Evolutionary conservation across 1,140 invertebrate genomes (phyloP).

Genomic region (Yoshiicerus persimilis): DNA sequence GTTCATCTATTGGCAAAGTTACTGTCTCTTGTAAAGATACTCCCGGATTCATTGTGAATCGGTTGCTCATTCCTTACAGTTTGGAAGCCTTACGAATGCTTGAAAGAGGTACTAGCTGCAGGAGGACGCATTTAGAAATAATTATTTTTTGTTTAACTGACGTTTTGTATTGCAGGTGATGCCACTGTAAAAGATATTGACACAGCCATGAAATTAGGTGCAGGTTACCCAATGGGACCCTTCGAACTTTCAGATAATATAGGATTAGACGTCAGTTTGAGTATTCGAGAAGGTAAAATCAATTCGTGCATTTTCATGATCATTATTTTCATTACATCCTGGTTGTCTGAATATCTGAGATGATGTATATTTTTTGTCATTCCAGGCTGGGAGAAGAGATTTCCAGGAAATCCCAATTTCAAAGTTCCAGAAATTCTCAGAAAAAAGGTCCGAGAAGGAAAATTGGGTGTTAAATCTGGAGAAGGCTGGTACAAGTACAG

Average conservation of each 20-base stretch:
- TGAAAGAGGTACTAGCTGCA: constrained; percentile 61
- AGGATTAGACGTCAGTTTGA: constrained; percentile 63
- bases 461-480: constrained; percentile 78
- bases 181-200: constrained; percentile 74
- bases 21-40: constrained; percentile 56
- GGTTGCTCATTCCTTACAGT: constrained; percentile 65
- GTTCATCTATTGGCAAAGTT: constrained; percentile 60
- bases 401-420: constrained; percentile 74
- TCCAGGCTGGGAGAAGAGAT: constrained; percentile 74
- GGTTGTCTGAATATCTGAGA: no score
- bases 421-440: constrained; percentile 66
- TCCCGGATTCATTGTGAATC: constrained; percentile 65
- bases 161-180: constrained; percentile 58
- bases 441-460: constrained; percentile 75
- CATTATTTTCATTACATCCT: no score
- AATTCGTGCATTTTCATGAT: not conserved
- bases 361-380: constrained; percentile 24
- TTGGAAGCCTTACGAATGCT: constrained; percentile 63
- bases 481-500: constrained; percentile 85
- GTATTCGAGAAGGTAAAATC: not conserved
- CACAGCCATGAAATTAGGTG: constrained; percentile 81
- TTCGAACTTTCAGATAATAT: constrained; percentile 79
- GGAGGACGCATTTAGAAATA: not conserved
- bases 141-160: not conserved
- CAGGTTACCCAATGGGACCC: constrained; percentile 82